These are phyloP conservation scores for Mantis religiosa DNA, from an alignment of 2,888 invertebrate species.

Conservation along the genomic window DNA sequence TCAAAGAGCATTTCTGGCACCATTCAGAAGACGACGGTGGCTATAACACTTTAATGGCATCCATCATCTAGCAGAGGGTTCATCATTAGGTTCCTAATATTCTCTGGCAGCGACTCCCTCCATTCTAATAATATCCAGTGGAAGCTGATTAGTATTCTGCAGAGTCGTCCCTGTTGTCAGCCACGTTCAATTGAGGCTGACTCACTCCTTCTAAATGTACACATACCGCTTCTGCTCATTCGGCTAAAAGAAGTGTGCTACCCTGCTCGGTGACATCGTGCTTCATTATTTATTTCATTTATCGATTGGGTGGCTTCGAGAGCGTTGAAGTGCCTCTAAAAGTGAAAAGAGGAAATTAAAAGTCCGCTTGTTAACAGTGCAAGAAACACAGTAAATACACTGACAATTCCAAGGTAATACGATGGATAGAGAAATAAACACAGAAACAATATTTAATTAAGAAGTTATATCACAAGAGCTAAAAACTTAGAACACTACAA, in stretches of 20 bases:
- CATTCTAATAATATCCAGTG: neutral
- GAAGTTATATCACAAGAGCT: too few species aligned
- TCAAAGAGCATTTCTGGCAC: neutral
- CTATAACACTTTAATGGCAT: neutral
- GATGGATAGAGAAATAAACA: too few species aligned
- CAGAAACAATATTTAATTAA: too few species aligned
- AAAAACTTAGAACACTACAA: too few species aligned
- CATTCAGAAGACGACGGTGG: neutral
- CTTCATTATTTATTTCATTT: neutral
- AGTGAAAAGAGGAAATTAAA: too few species aligned
- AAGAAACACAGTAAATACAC: too few species aligned
- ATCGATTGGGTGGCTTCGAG: too few species aligned
- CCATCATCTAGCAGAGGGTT: neutral
- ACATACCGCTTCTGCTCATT: neutral
- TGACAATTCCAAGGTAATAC: too few species aligned
- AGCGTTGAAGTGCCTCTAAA: too few species aligned
- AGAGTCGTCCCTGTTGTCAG: neutral
- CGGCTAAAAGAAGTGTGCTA: neutral
- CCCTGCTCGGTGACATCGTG: neutral
- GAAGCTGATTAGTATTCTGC: neutral
- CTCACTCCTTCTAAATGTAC: neutral
- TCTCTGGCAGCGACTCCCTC: neutral
- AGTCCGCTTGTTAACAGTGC: too few species aligned
- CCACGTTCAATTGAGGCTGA: neutral
- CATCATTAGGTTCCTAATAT: neutral